Evolutionary conservation across 2,113 vertebrate species (phyloP).

Genomic region (Jaculus jaculus): DNA sequence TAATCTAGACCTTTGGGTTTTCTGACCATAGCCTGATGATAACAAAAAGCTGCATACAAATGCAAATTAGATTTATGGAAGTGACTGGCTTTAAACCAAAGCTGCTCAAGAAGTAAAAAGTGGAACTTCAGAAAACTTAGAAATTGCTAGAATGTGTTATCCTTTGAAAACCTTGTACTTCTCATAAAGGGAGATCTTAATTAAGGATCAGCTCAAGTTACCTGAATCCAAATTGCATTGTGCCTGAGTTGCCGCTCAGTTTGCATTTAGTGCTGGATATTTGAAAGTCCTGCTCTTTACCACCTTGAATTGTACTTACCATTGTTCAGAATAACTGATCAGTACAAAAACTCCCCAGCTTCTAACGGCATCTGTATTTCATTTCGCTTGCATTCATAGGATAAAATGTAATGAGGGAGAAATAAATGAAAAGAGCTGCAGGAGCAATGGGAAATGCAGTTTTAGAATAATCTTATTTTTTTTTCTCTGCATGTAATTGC

Average conservation of each 20-base stretch:
- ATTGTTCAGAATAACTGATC: not conserved
- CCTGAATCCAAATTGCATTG: slow-evolving; percentile 4
- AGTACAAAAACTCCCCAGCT: not conserved
- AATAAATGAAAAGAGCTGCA: not conserved
- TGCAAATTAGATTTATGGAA: slow-evolving; percentile 33
- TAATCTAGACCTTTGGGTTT: not conserved
- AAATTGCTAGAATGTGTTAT: not conserved
- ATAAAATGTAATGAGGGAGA: not conserved
- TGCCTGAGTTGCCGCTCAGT: not conserved
- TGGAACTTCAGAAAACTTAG: slow-evolving; percentile 36
- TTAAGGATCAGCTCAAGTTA: not conserved
- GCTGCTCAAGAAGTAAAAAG: slow-evolving; percentile 44
- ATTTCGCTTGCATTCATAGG: not conserved
- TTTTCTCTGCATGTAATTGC: not conserved
- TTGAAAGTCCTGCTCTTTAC: not conserved
- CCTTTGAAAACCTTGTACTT: not conserved
- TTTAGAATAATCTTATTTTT: not conserved
- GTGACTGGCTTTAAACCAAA: slow-evolving; percentile 43
- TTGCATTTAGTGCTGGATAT: not conserved
- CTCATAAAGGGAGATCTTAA: not conserved
- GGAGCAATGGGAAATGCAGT: not conserved
- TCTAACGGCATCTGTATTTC: not conserved
- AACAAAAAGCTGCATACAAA: not conserved
- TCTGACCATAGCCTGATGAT: not conserved
- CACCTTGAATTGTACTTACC: not conserved